Evolutionary conservation across 2,888 invertebrate genomes (phyloP).

Genomic region (Prosopocoilus inquinatus): DNA sequence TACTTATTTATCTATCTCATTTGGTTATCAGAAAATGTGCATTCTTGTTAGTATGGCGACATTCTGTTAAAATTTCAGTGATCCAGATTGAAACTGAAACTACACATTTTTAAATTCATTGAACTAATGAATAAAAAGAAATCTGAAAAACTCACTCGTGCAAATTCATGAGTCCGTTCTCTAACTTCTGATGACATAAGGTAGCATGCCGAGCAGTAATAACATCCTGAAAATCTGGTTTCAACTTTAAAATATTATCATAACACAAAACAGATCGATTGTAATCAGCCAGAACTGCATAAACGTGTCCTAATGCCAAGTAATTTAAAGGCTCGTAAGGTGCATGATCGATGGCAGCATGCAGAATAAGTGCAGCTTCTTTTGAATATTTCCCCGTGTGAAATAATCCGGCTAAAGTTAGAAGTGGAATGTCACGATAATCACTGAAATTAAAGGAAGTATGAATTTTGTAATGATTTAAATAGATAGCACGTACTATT

Average conservation of each 20-base stretch:
- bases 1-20: too few relatives aligned
- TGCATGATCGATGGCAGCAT: constrained; percentile 71
- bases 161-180: constrained; percentile 60
- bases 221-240: constrained; percentile 63
- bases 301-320: constrained; percentile 71
- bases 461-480: not conserved
- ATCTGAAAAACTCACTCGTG: constrained; percentile 58
- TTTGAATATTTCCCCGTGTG: constrained; percentile 62
- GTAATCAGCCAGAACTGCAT: constrained; percentile 68
- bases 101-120: not conserved
- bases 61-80: too few relatives aligned
- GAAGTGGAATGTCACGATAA: constrained; percentile 69
- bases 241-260: constrained; percentile 64
- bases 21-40: too few relatives aligned
- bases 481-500: constrained; percentile 51
- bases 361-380: constrained; percentile 71
- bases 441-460: constrained; percentile 52
- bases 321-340: constrained; percentile 61
- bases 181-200: constrained; percentile 65
- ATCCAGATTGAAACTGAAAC: too few relatives aligned
- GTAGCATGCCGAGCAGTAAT: constrained; percentile 63
- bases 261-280: constrained; percentile 68
- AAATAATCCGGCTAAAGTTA: constrained; percentile 71
- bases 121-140: constrained; percentile 3
- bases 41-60: not conserved